Conservation (phyloP, 64 coral and sea anemone genomes). For the Platygyra sinensis region DNA sequence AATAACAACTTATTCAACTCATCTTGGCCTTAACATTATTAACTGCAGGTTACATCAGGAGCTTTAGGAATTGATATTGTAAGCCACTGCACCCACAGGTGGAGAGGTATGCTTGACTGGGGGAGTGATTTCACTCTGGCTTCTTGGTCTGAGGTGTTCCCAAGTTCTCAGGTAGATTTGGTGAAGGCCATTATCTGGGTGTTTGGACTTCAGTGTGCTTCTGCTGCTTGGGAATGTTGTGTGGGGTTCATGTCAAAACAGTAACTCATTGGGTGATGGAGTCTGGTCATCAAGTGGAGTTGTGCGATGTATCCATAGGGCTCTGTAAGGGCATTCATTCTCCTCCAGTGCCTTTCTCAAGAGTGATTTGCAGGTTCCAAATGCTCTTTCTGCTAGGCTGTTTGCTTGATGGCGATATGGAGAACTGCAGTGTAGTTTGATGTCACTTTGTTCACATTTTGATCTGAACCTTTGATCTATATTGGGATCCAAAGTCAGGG, state of each 20-base stretch:
- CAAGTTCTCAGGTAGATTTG: background rate
- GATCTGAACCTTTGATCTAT: slow-evolving; percentile 21
- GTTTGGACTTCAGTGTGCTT: slow-evolving; percentile 25
- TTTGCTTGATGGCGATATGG: slow-evolving; percentile 52
- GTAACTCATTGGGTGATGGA: slow-evolving; percentile 12
- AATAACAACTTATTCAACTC: too few relatives aligned
- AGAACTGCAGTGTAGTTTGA: slow-evolving; percentile 31
- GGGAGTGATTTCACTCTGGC: too few relatives aligned
- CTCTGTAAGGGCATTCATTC: slow-evolving; percentile 6
- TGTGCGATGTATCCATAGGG: slow-evolving; percentile 37
- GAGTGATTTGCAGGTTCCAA: slow-evolving; percentile 39
- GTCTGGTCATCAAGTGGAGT: background rate
- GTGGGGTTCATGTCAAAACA: slow-evolving; percentile 5
- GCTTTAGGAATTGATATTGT: too few relatives aligned
- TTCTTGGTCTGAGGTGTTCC: background rate
- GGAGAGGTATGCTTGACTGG: too few relatives aligned
- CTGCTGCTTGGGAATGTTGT: slow-evolving; percentile 32
- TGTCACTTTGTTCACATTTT: slow-evolving; percentile 22
- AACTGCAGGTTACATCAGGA: too few relatives aligned
- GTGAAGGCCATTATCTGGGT: slow-evolving; percentile 10
- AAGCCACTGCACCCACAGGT: too few relatives aligned
- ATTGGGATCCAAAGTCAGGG: slow-evolving; percentile 40
- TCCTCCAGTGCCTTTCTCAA: slow-evolving; percentile 12
- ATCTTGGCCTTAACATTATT: too few relatives aligned
- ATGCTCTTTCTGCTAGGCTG: slow-evolving; percentile 21